Conservation (phyloP, 2,888 invertebrate species). For the Acleris emargana region DNA sequence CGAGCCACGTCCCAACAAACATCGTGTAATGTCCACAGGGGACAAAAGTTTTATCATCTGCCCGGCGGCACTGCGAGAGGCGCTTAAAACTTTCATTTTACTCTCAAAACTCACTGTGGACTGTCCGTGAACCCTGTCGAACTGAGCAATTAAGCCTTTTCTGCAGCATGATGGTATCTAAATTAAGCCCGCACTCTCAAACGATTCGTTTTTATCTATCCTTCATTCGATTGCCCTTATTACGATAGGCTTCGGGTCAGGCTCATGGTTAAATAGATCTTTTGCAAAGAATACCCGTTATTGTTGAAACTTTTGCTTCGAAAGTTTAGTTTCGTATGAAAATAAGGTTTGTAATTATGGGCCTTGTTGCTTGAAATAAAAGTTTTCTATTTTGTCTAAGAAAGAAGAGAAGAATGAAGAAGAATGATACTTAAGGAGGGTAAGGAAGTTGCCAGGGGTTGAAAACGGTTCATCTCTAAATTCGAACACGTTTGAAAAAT, state of each 20-base stretch:
- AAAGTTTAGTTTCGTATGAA: neutral
- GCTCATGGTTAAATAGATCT: constrained; percentile 15
- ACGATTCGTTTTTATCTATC: constrained; percentile 28
- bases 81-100: constrained; percentile 62
- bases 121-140: constrained; percentile 38
- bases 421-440: too few relatives aligned
- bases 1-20: constrained; percentile 49
- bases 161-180: constrained; percentile 30
- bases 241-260: constrained; percentile 28
- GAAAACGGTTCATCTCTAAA: too few relatives aligned
- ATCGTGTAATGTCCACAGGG: constrained; percentile 53
- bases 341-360: too few relatives aligned
- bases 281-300: constrained; percentile 1
- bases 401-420: too few relatives aligned
- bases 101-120: constrained; percentile 49
- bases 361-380: too few relatives aligned
- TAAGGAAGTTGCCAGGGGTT: too few relatives aligned
- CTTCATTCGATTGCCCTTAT: constrained; percentile 30
- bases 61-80: constrained; percentile 45
- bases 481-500: too few relatives aligned
- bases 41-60: constrained; percentile 63
- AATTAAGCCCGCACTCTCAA: constrained; percentile 24
- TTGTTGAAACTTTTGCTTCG: neutral
- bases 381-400: too few relatives aligned
- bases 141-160: constrained; percentile 23